Conservation (phyloP, 2,113 vertebrate genomes). For the Crotalus horridus region DNA sequence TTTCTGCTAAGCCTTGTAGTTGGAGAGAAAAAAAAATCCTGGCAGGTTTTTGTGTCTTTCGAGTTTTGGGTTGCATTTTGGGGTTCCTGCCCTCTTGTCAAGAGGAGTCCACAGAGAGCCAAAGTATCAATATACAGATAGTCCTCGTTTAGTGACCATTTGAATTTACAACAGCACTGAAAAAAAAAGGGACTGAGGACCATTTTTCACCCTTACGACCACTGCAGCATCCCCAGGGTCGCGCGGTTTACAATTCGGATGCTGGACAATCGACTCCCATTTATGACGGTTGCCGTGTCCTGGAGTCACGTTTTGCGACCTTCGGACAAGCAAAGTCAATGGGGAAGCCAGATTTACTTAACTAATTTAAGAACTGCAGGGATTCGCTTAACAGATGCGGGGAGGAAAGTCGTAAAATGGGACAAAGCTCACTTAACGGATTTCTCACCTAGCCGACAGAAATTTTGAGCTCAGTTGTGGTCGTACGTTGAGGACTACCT, state of each 20-base stretch:
- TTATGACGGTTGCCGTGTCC: background rate
- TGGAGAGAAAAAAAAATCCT: background rate
- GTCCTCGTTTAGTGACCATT: background rate
- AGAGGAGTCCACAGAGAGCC: background rate
- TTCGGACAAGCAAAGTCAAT: too few species aligned
- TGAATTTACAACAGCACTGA: background rate
- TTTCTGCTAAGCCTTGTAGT: background rate
- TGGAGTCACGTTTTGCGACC: background rate
- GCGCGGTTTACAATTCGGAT: background rate
- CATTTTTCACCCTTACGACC: background rate
- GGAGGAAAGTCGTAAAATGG: background rate
- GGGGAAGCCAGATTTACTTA: background rate
- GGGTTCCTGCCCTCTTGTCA: background rate
- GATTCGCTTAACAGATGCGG: background rate
- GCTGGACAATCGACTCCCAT: too few species aligned
- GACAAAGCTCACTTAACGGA: background rate
- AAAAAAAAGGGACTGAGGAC: background rate
- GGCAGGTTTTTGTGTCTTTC: background rate
- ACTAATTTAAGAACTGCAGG: background rate
- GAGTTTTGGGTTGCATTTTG: background rate
- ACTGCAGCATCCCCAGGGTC: background rate
- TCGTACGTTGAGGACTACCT: background rate
- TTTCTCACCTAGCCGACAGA: background rate
- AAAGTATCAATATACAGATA: background rate
- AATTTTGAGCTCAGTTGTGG: background rate